phyloP scores from a whole-genome alignment of 2,888 invertebrate genomes.

The Parasteatoda lunata region DNA sequence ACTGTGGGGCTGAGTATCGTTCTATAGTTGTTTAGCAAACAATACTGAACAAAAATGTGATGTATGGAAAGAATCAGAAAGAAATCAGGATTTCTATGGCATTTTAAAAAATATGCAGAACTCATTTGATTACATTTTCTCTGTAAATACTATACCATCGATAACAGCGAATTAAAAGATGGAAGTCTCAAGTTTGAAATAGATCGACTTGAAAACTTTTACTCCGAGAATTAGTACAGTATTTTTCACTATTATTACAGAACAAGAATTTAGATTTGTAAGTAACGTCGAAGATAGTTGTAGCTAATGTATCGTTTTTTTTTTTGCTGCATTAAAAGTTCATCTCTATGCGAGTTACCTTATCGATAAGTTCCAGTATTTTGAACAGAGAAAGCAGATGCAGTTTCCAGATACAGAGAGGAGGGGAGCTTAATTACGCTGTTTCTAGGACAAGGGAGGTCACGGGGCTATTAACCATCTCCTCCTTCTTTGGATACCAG shows the following conservation, averaged over 20 bases:
- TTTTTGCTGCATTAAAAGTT: background rate
- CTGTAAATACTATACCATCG: too few species aligned
- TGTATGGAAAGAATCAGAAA: too few species aligned
- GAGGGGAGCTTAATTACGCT: constrained; percentile 50
- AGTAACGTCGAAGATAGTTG: background rate
- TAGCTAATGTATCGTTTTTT: background rate
- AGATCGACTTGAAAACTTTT: too few species aligned
- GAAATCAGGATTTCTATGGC: too few species aligned
- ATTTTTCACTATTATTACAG: background rate
- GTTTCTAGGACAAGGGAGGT: constrained; percentile 56
- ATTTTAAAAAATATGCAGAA: too few species aligned
- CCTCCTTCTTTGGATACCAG: constrained; percentile 64
- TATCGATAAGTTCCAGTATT: constrained; percentile 6
- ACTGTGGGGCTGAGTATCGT: too few species aligned
- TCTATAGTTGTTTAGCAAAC: too few species aligned
- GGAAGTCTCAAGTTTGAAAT: too few species aligned
- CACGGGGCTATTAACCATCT: constrained; percentile 57
- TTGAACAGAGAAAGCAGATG: constrained; percentile 25
- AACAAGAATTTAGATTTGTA: background rate
- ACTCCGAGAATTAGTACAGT: too few species aligned
- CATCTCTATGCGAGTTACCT: background rate
- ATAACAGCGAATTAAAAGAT: too few species aligned
- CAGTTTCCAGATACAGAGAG: background rate
- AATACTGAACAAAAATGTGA: too few species aligned
- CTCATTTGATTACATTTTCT: too few species aligned